A percentile compares a stretch with the other conserved stretches of the same genome.
phyloP scores from a whole-genome alignment of 2,888 invertebrate genomes.

The Sympetrum striolatum region DNA sequence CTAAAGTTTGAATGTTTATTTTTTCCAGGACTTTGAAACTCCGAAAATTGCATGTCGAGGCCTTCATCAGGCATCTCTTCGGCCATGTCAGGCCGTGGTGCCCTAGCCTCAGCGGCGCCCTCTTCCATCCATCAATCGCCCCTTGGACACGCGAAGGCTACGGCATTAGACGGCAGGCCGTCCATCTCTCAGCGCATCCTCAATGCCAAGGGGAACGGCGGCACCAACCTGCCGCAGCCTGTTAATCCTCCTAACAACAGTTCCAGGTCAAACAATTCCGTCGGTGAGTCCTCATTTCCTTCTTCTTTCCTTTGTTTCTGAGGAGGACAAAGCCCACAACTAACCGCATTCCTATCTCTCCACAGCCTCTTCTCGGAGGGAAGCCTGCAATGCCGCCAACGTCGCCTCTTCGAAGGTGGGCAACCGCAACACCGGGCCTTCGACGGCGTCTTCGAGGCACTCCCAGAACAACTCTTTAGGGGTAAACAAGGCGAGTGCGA shows the following conservation, averaged over 20 bases:
- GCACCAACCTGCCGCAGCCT: not conserved
- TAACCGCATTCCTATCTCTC: not conserved
- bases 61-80: constrained; percentile 1
- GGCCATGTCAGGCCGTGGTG: constrained; percentile 42
- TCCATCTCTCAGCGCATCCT: not conserved
- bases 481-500: not conserved
- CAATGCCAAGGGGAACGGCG: not conserved
- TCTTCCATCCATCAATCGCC: constrained; percentile 17
- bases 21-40: not conserved
- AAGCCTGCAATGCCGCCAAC: not conserved
- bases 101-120: not conserved
- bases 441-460: not conserved
- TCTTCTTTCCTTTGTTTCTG: not conserved
- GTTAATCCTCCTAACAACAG: constrained; percentile 2
- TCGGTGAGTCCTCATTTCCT: not conserved
- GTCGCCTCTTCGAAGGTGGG: not conserved
- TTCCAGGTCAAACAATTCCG: not conserved
- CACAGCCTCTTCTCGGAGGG: not conserved
- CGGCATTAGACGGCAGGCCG: not conserved
- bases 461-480: not conserved
- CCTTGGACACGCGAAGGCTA: not conserved
- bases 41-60: constrained; percentile 30
- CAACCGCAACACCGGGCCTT: not conserved
- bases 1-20: not conserved
- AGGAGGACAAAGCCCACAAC: not conserved